Conservation (phyloP, 2,888 invertebrate species). For the Pandemis cinnamomeana region DNA sequence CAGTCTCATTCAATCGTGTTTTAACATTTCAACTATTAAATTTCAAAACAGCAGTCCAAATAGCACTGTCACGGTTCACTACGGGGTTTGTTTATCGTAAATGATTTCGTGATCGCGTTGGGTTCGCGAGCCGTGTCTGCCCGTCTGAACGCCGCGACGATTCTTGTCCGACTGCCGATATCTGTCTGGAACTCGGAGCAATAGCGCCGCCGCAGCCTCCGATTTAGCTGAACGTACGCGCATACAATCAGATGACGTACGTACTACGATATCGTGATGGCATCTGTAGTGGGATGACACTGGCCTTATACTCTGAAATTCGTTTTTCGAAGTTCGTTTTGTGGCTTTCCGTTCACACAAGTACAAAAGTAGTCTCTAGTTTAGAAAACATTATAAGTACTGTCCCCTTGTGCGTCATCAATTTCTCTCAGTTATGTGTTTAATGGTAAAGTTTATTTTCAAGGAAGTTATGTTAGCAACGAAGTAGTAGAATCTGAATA, state of each 20-base stretch:
- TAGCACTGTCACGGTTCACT: conserved; percentile 55
- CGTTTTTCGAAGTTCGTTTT: no score
- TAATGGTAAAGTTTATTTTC: no score
- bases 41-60: conserved; percentile 36
- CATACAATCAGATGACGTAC: conserved; percentile 48
- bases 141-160: conserved; percentile 70
- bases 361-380: no score
- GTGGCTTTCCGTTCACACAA: no score
- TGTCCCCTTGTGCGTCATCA: no score
- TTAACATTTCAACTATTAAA: conserved; percentile 55
- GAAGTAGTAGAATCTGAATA: neutral
- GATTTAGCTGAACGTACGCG: conserved; percentile 58
- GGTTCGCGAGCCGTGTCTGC: conserved; percentile 50
- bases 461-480: neutral
- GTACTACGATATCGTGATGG: conserved; percentile 35
- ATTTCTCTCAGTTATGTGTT: no score
- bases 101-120: conserved; percentile 67
- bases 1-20: conserved; percentile 48
- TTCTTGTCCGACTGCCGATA: conserved; percentile 77
- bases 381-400: neutral
- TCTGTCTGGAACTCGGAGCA: conserved; percentile 59
- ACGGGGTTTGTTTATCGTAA: conserved; percentile 66
- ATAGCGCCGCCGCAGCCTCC: conserved; percentile 70
- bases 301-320: neutral
- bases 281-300: conserved; percentile 13